Evolutionary conservation across 1,140 invertebrate species (phyloP).

Genomic region (Monomorium pharaonis): DNA sequence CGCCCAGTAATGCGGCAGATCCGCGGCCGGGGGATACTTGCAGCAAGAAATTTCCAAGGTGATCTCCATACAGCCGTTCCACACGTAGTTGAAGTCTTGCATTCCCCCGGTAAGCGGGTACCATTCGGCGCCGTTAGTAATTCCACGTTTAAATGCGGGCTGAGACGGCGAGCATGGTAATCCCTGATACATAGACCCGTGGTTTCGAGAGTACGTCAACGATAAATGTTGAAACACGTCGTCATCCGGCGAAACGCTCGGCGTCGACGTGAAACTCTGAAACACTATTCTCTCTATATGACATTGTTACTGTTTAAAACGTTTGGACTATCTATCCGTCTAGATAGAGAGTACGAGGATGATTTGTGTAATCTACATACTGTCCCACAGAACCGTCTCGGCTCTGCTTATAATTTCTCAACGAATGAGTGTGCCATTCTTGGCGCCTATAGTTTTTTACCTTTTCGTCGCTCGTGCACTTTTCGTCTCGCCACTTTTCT

Average conservation of each 20-base stretch:
- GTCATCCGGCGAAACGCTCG: conserved; percentile 96
- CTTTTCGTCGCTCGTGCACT: not conserved
- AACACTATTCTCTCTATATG: conserved; percentile 87
- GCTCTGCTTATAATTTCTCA: not conserved
- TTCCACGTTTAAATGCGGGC: conserved; percentile 92
- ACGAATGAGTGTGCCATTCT: not conserved
- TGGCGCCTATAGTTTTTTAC: not conserved
- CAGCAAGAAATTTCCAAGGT: conserved; percentile 99
- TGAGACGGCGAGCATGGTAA: conserved; percentile 92
- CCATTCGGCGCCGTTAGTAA: conserved; percentile 97
- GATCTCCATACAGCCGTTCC: conserved; percentile 99
- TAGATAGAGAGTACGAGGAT: not conserved
- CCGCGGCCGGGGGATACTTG: conserved; percentile 95
- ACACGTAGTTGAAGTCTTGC: conserved; percentile 99
- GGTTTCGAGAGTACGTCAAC: conserved; percentile 94
- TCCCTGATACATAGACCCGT: conserved; percentile 94
- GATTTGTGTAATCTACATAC: conserved; percentile 9
- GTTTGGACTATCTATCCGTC: not conserved
- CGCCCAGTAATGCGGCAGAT: conserved; percentile 96
- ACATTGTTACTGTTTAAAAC: conserved; percentile 10
- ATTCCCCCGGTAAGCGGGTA: conserved; percentile 95
- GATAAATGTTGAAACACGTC: conserved; percentile 97
- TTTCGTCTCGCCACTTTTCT: not conserved
- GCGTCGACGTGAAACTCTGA: conserved; percentile 90
- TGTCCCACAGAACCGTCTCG: not conserved